Base-by-base conservation (phyloP, 2,888 invertebrate genomes). In the Ptychoptera contaminata region DNA sequence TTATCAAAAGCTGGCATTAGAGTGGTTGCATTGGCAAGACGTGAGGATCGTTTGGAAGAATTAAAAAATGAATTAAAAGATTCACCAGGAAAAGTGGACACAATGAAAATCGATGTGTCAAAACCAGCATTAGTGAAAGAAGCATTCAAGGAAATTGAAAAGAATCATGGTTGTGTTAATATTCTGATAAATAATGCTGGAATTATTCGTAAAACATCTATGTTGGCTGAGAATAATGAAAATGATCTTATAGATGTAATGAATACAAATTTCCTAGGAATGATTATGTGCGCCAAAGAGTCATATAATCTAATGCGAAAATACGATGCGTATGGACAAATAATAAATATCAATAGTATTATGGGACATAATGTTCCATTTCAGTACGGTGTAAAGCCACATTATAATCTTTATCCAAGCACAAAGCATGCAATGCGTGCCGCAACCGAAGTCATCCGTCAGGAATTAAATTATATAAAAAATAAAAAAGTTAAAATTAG, bases 111-210 rank as follows among this genome's bases (percentile, higher is more conserved):
- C 52, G 74, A 76, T 51, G 52, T 76, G 2, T 59, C 59, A 2
- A 63, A 67, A 11, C 68, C 73, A 47, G 61, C 67, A 0, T 69
- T 74, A 1, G 68, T 77, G 16, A 52, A 68, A 38, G 55, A 57
- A 4, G 67, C 70, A 40, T 76, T 76, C 53, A 54, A 59, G n/a
- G 63, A 60, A 59, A 65, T 72, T 43, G 65, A 69, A 14, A 53
- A 62, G 7, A 57, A 64, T 4, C 56, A 69, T 8, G 72, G 72
- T 1, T 68, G 69, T 5, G 62, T 72, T 14, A 69, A 73, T 54
- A 65, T 77, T 1, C 63, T 74, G 30, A 55, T 76, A 8, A 76
- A 76, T 53, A 74, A 73, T 53, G 76, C 75, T 5, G 76, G 70
- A 8, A 54, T 71, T 32, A 44, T 53, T 14, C 53, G 53, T 39